A percentile compares a stretch with the other conserved stretches of the same genome.
phyloP scores from a whole-genome alignment of 1,140 invertebrate genomes.

The fruit fly (Drosophila melanogaster) region Release_6_plus_ISO1_MT NT_033777.3:31273501-31274000 shows the following conservation, averaged over 20 bases:
- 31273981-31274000: conserved; percentile 75
- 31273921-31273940: conserved; percentile 47
- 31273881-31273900: conserved; percentile 1
- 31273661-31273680: conserved; percentile 63
- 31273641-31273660: conserved; percentile 20
- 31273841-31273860: too few species aligned
- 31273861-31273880: neutral
- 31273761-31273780: neutral
- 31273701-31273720: conserved; percentile 46
- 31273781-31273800: neutral
- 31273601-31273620: conserved; percentile 36
- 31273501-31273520: neutral
- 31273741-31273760: too few species aligned
- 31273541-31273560: conserved; percentile 74
- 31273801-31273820: neutral
- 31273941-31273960: conserved; percentile 42
- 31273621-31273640: conserved; percentile 33
- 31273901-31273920: conserved; percentile 61
- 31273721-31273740: conserved; percentile 7
- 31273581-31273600: conserved; percentile 79
- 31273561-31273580: conserved; percentile 78
- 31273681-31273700: conserved; percentile 48
- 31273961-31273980: conserved; percentile 52
- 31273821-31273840: neutral
- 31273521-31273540: conserved; percentile 29